These are phyloP conservation scores for Drosophila meridiana DNA, from an alignment of 2,888 invertebrate genomes.

Conservation along the genomic window DNA sequence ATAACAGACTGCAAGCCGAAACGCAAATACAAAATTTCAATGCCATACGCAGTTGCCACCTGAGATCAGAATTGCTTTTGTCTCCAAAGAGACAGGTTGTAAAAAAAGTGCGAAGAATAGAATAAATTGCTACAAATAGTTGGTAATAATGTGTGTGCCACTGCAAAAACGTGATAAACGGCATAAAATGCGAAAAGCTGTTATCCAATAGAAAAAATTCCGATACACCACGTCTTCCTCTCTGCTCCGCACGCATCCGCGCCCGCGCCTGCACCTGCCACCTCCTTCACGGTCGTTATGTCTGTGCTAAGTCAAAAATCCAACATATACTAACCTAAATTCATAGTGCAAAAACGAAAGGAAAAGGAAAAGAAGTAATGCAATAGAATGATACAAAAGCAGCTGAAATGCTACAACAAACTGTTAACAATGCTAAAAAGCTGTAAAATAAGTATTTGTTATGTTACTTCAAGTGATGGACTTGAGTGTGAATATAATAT, in stretches of 20 bases:
- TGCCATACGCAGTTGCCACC: constrained; percentile 27
- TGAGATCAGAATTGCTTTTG: constrained; percentile 37
- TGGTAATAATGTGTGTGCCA: constrained; percentile 30
- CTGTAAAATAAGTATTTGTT: constrained; percentile 43
- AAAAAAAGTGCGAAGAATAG: constrained; percentile 45
- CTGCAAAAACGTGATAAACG: constrained; percentile 42
- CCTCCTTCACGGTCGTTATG: constrained; percentile 47
- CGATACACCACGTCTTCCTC: constrained; percentile 52
- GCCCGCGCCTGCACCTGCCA: constrained; percentile 49
- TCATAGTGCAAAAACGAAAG: constrained; percentile 39
- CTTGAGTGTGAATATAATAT: constrained; percentile 47
- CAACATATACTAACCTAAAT: constrained; percentile 51
- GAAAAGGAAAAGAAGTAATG: not conserved
- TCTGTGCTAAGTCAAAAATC: constrained; percentile 48
- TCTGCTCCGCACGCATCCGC: constrained; percentile 35
- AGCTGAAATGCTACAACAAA: constrained; percentile 26
- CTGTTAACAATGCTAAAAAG: constrained; percentile 35
- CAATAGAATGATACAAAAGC: constrained; percentile 20
- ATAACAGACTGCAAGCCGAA: constrained; percentile 1
- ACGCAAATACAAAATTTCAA: constrained; percentile 10
- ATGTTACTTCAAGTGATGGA: constrained; percentile 27
- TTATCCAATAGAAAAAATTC: constrained; percentile 78
- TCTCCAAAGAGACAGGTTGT: constrained; percentile 45
- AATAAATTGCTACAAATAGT: constrained; percentile 33
- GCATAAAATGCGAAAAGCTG: constrained; percentile 58